Evolutionary conservation across 2,113 vertebrate genomes (phyloP).

Genomic region (Dendropsophus ebraccatus): DNA sequence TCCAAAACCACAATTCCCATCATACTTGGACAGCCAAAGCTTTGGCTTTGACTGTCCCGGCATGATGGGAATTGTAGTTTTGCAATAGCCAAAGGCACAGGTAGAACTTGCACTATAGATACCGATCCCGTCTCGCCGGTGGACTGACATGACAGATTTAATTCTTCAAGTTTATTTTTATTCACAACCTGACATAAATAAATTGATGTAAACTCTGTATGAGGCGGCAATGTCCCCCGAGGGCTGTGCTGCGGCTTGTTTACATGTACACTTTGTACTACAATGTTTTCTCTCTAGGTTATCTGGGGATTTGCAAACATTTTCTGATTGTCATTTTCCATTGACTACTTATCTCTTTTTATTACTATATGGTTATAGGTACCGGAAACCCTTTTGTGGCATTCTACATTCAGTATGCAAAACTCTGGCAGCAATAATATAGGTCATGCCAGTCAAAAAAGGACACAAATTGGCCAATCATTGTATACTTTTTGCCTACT

Average conservation of each 20-base stretch:
- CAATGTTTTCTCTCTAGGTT: background rate
- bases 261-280: background rate
- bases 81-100: too few relatives aligned
- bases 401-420: background rate
- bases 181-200: background rate
- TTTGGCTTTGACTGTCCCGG: too few relatives aligned
- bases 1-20: too few relatives aligned
- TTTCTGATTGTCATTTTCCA: background rate
- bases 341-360: background rate
- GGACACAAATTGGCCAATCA: too few relatives aligned
- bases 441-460: too few relatives aligned
- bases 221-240: background rate
- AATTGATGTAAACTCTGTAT: background rate
- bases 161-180: background rate
- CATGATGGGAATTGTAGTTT: too few relatives aligned
- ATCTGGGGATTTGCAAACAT: background rate
- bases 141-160: background rate
- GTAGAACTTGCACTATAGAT: background rate
- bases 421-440: too few relatives aligned
- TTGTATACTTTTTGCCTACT: too few relatives aligned
- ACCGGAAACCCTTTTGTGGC: background rate
- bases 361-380: background rate
- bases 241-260: slow-evolving; percentile 15
- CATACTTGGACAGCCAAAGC: too few relatives aligned
- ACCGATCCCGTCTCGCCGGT: background rate